Conservation (phyloP, 1,140 invertebrate genomes). For the Grapholita molesta region DNA sequence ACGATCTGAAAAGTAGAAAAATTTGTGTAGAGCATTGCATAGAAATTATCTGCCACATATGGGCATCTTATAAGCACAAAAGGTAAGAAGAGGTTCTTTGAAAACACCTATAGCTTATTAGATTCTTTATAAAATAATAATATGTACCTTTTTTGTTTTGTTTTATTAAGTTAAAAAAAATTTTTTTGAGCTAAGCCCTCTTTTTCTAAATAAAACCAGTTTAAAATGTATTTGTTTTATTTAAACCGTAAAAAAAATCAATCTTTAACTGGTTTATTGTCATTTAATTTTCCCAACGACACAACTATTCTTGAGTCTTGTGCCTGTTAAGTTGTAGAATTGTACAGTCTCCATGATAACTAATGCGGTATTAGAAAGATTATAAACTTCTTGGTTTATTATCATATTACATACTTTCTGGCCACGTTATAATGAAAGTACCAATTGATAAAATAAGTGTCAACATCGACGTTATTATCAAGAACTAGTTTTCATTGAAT, state of each 20-base stretch:
- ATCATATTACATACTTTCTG: neutral
- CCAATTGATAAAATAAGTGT: neutral
- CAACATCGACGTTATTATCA: neutral
- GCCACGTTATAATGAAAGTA: neutral
- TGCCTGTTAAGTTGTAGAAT: too few species aligned
- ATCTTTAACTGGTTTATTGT: neutral
- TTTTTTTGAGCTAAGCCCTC: too few species aligned
- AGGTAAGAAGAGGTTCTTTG: too few species aligned
- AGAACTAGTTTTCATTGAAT: neutral
- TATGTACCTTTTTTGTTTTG: too few species aligned
- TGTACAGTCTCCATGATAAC: too few species aligned
- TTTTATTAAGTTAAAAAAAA: too few species aligned
- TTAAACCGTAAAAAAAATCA: neutral
- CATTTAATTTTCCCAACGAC: neutral
- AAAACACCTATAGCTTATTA: too few species aligned
- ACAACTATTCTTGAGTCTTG: neutral
- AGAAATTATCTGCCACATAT: conserved; percentile 1
- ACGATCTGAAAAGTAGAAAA: neutral
- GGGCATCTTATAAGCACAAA: neutral
- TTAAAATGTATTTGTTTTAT: neutral
- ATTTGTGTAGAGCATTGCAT: conserved; percentile 16
- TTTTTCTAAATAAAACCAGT: too few species aligned
- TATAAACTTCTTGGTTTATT: too few species aligned
- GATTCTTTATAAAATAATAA: too few species aligned
- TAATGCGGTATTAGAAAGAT: too few species aligned